phyloP scores from a whole-genome alignment of 1,140 invertebrate species.

The Caenorhabditis inopinata region DNA sequence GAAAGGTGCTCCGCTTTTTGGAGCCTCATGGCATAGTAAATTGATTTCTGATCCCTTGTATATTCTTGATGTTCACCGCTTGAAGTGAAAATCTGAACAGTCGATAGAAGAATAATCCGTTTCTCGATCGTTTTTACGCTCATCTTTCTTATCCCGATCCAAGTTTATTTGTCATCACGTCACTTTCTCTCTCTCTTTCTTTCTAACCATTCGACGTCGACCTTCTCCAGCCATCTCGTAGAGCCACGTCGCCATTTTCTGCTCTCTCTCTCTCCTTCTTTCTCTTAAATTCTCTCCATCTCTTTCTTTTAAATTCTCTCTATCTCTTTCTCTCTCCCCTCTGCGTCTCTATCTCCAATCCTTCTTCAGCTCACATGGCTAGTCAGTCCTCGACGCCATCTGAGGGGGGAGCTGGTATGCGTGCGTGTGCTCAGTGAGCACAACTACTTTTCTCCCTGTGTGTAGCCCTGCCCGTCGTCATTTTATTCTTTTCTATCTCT shows the following conservation, averaged over 20 bases:
- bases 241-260: neutral
- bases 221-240: neutral
- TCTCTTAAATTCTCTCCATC: neutral
- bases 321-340: neutral
- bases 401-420: neutral
- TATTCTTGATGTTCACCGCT: too few relatives aligned
- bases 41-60: too few relatives aligned
- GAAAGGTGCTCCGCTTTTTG: too few relatives aligned
- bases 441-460: neutral
- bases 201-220: too few relatives aligned
- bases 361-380: neutral
- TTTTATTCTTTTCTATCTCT: neutral
- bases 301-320: neutral
- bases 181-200: too few relatives aligned
- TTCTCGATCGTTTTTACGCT: too few relatives aligned
- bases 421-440: slow-evolving; percentile 2
- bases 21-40: too few relatives aligned
- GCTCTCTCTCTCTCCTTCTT: neutral
- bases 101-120: too few relatives aligned
- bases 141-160: too few relatives aligned
- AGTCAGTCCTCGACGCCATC: neutral
- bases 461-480: neutral
- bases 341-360: neutral
- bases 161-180: too few relatives aligned
- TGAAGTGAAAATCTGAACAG: too few relatives aligned